Conservation (phyloP, 2,113 vertebrate species). For the Ochotona curzoniae region DNA sequence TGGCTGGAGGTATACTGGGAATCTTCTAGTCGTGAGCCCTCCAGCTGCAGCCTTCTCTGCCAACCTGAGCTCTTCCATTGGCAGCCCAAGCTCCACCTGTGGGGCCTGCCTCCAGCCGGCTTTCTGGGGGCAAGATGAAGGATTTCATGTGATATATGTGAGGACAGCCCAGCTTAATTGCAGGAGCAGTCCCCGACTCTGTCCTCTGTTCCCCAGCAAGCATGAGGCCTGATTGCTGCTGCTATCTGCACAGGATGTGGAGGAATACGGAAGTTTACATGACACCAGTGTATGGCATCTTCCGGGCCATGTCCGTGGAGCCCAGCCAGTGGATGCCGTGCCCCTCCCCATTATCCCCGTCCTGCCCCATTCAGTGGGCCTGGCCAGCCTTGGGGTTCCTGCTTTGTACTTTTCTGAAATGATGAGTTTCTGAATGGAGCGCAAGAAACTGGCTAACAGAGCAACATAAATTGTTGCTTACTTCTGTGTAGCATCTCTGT, state of each 20-base stretch:
- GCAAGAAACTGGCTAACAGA: not conserved
- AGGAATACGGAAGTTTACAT: slow-evolving; percentile 80
- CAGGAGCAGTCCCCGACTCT: slow-evolving; percentile 43
- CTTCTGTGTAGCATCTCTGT: not conserved
- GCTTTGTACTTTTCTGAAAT: not conserved
- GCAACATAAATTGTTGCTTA: not conserved
- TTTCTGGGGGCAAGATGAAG: not conserved
- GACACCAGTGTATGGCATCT: slow-evolving; percentile 57
- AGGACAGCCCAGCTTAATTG: slow-evolving; percentile 40
- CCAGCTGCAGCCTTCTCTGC: not conserved
- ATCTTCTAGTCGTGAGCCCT: not conserved
- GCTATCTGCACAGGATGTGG: slow-evolving; percentile 80
- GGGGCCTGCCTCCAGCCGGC: not conserved
- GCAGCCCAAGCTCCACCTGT: not conserved
- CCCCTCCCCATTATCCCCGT: not conserved
- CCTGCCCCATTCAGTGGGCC: not conserved
- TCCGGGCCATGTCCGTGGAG: not conserved
- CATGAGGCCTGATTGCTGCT: not conserved
- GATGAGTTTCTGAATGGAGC: not conserved
- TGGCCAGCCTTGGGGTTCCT: not conserved
- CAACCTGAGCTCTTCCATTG: not conserved
- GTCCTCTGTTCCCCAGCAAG: not conserved
- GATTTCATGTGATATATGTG: not conserved
- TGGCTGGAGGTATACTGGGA: not conserved
- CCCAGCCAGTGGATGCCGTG: slow-evolving; percentile 33